Percentiles rank a stretch among this genome's conserved stretches.
These are phyloP conservation scores for Sylvia borin DNA, from an alignment of 2,797 vertebrate species.

Conservation along the genomic window DNA sequence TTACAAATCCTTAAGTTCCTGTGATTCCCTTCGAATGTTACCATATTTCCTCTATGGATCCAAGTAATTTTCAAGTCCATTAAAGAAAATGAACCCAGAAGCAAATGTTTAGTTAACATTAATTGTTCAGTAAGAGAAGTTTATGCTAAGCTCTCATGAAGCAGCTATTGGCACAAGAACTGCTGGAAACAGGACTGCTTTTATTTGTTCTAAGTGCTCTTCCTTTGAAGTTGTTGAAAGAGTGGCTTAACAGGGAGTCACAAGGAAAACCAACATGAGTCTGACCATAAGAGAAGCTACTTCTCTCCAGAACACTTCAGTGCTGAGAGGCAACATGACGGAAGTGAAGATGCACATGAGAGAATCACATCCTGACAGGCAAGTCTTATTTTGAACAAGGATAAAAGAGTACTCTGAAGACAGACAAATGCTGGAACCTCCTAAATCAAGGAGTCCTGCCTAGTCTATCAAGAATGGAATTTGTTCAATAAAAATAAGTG, in stretches of 20 bases:
- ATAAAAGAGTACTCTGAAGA: background rate
- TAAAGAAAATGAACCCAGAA: background rate
- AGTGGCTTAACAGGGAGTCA: background rate
- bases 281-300: background rate
- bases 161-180: background rate
- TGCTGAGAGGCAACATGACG: background rate
- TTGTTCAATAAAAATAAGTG: background rate
- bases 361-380: background rate
- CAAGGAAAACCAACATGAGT: background rate
- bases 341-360: background rate
- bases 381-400: background rate
- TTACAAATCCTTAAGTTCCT: background rate
- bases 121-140: background rate
- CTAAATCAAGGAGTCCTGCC: background rate
- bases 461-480: background rate
- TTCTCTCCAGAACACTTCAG: background rate
- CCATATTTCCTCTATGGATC: background rate
- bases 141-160: background rate
- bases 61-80: background rate
- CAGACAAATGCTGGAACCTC: background rate
- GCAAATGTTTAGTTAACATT: background rate
- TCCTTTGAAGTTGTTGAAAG: background rate
- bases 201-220: background rate
- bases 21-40: background rate
- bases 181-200: background rate